Base-by-base conservation (phyloP, 2,113 vertebrate species). In the Malaclemys terrapin region DNA sequence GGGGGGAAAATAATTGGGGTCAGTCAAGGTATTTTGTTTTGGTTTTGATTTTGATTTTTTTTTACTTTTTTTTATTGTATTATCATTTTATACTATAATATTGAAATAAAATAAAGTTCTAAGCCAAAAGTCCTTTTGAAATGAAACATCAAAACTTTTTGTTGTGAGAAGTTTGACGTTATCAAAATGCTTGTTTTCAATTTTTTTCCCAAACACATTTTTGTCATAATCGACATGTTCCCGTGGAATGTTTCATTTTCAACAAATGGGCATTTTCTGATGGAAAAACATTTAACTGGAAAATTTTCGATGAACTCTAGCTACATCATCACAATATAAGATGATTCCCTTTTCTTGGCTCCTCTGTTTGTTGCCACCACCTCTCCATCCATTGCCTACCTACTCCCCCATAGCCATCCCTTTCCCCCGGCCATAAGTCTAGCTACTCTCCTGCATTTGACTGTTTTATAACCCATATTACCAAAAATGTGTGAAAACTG, bases 191-290 rank as follows among this genome's bases (percentile, higher is more conserved):
- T 54, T 83, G 16, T 6, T 93, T 79, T 93, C 76, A 0, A 35
- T 91, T 89, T 89, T 35, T 89, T 94, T 95, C 59, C 59, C 57
- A 31, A 84, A 84, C 49, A 12, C 83, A 80, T 10, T 72, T 96
- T 93, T 95, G n/a, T 88, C 54, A 88, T 84, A 84, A 38, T 79
- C 47, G 89, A 50, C 59, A 31, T 25, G 4, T 75, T 91, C 45
- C 8, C 24, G 16, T 87, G n/a, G 35, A 72, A 72, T 72, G 65
- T 38, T 72, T 72, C 75, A 75, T 54, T 91, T n/a, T 27, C 62
- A 81, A 80, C 65, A 35, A 53, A 72, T 88, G 84, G 49, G 1
- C 91, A n/a, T 81, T 89, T 96, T 93, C 35, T 38, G 1, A 49
- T 83, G 79, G 75, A 88, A 45, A 81, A 83, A 88, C 25, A 88